Conservation (phyloP, 2,113 vertebrate species). For the Pterophyllum scalare region DNA sequence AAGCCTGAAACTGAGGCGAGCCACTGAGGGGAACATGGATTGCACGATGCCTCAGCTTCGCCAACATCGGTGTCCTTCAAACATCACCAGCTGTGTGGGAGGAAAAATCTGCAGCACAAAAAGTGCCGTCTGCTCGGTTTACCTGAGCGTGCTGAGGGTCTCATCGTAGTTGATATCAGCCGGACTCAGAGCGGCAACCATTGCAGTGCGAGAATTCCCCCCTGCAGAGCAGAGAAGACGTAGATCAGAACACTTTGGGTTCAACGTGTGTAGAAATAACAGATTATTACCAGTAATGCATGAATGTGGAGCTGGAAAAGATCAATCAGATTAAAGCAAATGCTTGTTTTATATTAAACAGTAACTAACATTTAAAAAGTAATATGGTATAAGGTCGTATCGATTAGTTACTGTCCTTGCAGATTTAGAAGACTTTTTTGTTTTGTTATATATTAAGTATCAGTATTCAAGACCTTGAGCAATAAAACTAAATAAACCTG, state of each 20-base stretch:
- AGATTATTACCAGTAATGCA: neutral
- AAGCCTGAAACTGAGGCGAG: conserved; percentile 45
- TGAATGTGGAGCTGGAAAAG: neutral
- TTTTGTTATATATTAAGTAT: too few species aligned
- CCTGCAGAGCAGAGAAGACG: conserved; percentile 75
- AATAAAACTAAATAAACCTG: too few species aligned
- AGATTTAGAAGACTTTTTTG: neutral
- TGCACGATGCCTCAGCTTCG: conserved; percentile 25
- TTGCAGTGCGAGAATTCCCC: conserved; percentile 95
- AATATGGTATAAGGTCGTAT: too few species aligned
- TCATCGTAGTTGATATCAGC: conserved; percentile 98
- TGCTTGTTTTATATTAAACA: neutral
- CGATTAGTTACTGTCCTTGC: neutral
- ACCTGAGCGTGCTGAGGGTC: conserved; percentile 98
- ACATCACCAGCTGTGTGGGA: conserved; percentile 9
- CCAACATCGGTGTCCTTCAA: conserved; percentile 27
- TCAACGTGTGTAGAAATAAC: neutral
- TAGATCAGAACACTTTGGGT: neutral
- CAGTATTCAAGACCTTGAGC: too few species aligned
- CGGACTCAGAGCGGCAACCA: conserved; percentile 96
- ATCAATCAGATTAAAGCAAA: neutral
- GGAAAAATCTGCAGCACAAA: neutral
- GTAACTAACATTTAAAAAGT: too few species aligned
- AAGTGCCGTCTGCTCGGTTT: conserved; percentile 13
- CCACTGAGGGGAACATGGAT: conserved; percentile 5